Base-by-base conservation (phyloP, 2,888 invertebrate species). In the Meteorus colon region DNA sequence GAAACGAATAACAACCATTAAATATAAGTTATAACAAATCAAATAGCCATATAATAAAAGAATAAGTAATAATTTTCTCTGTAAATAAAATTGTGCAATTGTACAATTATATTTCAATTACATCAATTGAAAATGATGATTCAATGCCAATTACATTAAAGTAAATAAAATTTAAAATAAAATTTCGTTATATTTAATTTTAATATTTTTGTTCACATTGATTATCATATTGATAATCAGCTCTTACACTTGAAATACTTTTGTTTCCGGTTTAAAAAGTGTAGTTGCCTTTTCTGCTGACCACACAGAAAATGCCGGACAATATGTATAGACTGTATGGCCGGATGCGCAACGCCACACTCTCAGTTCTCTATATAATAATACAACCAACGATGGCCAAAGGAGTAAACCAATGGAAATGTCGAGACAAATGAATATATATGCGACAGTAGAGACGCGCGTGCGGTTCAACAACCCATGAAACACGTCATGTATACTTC, bases 381-480 rank as follows among this genome's bases (percentile, higher is more conserved):
- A 55, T 48, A 48, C 19, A 19, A 78, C 74, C 74, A 73, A 74
- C 77, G 77, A 77, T 74, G 76, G 78, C 75, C 76, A 78, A 79
- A 82, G 77, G 76, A 83, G 74, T 75, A 72, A 55, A n/a, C 55
- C 55, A 55, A 55, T 55, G 55, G 8, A 19, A 55, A 55, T 55
- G 55, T 19, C 24, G 19, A 55, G 55, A 19, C 19, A 6, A 55
- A 55, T 48, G 10, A n/a, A 55, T 19, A 55, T 55, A 55, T 55
- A 19, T 19, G n/a, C 19, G 19, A 19, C 8, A 19, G n/a, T 19
- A 6, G 6, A 55, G 19, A 55, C 55, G 6, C 55, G 31, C 68
- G 72, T 24, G 76, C 68, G 73, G 80, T 81, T 81, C 79, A 81
- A 82, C 80, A 79, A 81, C 81, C 80, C 77, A 62, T 59, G 31